Evolutionary conservation across 2,797 vertebrate species (phyloP).

Genomic region (Pristis pectinata): DNA sequence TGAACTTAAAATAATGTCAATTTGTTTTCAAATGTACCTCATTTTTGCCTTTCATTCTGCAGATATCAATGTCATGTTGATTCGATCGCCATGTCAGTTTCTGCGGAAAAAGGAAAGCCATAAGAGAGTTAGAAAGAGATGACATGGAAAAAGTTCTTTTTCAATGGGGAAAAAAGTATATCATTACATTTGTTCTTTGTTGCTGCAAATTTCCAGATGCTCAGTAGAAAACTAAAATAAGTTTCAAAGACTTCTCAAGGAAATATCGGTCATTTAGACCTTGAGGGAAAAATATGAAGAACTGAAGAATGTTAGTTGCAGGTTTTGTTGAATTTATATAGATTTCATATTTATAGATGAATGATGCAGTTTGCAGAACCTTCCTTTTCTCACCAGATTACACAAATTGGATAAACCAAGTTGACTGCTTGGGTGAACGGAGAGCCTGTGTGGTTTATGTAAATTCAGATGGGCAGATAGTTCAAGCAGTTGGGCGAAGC

Average conservation of each 20-base stretch:
- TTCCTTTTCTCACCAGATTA: background rate
- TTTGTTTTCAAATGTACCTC: slow-evolving; percentile 60
- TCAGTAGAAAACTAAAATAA: background rate
- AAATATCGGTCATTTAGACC: background rate
- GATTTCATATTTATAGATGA: background rate
- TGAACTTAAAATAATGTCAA: background rate
- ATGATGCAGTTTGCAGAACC: background rate
- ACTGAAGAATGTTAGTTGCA: background rate
- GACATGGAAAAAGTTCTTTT: background rate
- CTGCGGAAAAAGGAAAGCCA: slow-evolving; percentile 51
- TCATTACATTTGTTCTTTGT: background rate
- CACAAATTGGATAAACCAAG: background rate
- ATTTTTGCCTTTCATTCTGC: slow-evolving; percentile 91
- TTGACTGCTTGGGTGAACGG: background rate
- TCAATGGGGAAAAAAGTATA: background rate
- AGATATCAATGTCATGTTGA: slow-evolving; percentile 87
- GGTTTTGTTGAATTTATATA: background rate
- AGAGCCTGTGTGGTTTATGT: background rate
- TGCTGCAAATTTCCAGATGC: background rate
- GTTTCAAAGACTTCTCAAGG: background rate
- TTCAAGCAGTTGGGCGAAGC: background rate
- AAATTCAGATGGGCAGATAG: background rate
- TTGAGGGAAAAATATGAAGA: background rate
- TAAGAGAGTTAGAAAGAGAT: background rate
- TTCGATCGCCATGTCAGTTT: slow-evolving; percentile 89